phyloP scores from a whole-genome alignment of 2,888 invertebrate genomes.

The Ypsolopha scabrella region DNA sequence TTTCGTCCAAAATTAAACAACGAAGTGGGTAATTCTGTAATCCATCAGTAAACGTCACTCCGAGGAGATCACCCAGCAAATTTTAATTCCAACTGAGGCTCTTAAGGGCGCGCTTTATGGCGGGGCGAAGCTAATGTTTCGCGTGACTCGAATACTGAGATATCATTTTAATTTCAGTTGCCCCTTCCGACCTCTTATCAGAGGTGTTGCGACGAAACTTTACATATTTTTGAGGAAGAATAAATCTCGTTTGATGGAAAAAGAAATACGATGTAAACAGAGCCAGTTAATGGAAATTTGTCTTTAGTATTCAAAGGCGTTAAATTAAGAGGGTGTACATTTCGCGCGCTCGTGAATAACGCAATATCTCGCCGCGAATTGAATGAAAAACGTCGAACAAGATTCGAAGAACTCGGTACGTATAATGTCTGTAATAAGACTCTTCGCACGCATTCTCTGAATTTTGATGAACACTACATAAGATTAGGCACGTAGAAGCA shows the following conservation, averaged over 20 bases:
- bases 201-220: constrained; percentile 44
- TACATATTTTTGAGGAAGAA: constrained; percentile 61
- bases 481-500: no score
- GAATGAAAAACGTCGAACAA: constrained; percentile 1
- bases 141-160: constrained; percentile 65
- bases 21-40: constrained; percentile 42
- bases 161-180: constrained; percentile 64
- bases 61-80: constrained; percentile 59
- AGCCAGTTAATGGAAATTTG: constrained; percentile 52
- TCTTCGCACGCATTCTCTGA: neutral
- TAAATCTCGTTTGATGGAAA: constrained; percentile 63
- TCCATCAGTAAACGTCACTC: constrained; percentile 57
- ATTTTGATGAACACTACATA: neutral
- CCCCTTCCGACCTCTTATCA: constrained; percentile 33
- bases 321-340: constrained; percentile 26
- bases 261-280: constrained; percentile 57
- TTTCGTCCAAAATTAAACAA: constrained; percentile 12
- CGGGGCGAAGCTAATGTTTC: constrained; percentile 62
- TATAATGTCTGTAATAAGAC: neutral
- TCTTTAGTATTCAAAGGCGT: constrained; percentile 45
- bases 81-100: constrained; percentile 65
- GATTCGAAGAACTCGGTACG: neutral
- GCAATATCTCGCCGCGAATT: neutral
- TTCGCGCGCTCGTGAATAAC: constrained; percentile 6
- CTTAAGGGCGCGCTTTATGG: constrained; percentile 63